These are phyloP conservation scores for Pseudomyrmex flavicornis DNA, from an alignment of 1,140 invertebrate genomes.

Conservation along the genomic window DNA sequence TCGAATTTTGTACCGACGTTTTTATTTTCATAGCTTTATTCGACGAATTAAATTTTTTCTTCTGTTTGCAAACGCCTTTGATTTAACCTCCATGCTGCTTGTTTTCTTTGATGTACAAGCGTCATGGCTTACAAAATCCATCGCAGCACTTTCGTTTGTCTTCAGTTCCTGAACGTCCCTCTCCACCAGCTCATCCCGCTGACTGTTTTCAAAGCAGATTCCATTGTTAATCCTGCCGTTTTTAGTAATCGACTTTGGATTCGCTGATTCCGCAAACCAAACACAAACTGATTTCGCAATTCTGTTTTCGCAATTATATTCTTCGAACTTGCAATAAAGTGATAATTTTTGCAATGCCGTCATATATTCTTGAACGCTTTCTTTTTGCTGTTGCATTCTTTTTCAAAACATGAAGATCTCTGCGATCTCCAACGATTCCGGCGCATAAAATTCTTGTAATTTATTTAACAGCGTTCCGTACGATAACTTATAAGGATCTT, in stretches of 20 bases:
- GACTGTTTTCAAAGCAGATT: not conserved
- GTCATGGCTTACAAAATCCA: not conserved
- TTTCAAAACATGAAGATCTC: constrained; percentile 66
- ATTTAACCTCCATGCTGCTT: not conserved
- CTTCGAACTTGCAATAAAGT: constrained; percentile 66
- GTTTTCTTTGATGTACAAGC: not conserved
- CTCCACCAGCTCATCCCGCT: constrained; percentile 3
- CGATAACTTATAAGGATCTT: constrained; percentile 27
- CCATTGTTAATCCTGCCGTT: not conserved
- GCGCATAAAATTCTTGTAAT: constrained; percentile 62
- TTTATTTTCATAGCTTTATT: not conserved
- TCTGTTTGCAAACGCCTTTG: not conserved
- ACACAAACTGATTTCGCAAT: constrained; percentile 71
- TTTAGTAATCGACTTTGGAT: constrained; percentile 30
- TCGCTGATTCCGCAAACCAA: constrained; percentile 47
- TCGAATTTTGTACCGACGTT: too few relatives aligned
- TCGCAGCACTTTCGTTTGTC: not conserved
- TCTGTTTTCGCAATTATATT: constrained; percentile 66
- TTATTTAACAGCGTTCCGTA: constrained; percentile 43
- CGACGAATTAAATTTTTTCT: not conserved
- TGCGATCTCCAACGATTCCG: constrained; percentile 67
- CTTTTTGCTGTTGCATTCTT: constrained; percentile 61
- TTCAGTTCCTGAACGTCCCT: not conserved
- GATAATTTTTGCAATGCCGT: constrained; percentile 51
- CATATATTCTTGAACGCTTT: constrained; percentile 63